A percentile compares a stretch with the other conserved stretches of the same genome.
Conservation (phyloP, 2,888 invertebrate genomes). For the Salticus scenicus region DNA sequence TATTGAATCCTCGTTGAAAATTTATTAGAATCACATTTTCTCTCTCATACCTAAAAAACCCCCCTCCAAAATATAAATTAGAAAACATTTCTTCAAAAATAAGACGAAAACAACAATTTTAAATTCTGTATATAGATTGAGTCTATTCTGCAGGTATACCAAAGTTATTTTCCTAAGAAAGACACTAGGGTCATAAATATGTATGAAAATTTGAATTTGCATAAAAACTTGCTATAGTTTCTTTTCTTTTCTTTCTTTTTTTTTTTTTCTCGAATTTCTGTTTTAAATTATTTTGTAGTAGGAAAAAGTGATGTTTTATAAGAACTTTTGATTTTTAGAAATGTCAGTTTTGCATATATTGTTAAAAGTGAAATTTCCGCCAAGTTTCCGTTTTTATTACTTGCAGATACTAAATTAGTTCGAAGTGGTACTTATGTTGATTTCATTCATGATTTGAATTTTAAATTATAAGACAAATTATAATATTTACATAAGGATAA, state of each 20-base stretch:
- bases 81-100: not conserved
- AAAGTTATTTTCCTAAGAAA: not conserved
- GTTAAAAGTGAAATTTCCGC: not conserved
- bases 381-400: not conserved
- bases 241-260: not conserved
- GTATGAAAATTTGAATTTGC: conserved; percentile 16
- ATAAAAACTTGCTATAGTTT: not conserved
- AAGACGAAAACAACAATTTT: not conserved
- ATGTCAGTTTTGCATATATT: not conserved
- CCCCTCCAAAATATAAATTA: no score
- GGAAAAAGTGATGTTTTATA: not conserved
- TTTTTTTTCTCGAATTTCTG: not conserved
- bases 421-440: not conserved
- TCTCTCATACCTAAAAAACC: no score
- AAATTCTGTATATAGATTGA: not conserved
- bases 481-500: no score
- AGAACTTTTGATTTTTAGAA: not conserved
- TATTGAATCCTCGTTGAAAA: no score
- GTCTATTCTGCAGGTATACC: not conserved
- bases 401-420: not conserved
- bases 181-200: not conserved
- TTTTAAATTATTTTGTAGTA: not conserved
- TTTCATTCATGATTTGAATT: not conserved
- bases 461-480: no score
- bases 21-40: no score